Base-by-base conservation (phyloP, 2,888 invertebrate genomes). In the Horisme vitalbata region DNA sequence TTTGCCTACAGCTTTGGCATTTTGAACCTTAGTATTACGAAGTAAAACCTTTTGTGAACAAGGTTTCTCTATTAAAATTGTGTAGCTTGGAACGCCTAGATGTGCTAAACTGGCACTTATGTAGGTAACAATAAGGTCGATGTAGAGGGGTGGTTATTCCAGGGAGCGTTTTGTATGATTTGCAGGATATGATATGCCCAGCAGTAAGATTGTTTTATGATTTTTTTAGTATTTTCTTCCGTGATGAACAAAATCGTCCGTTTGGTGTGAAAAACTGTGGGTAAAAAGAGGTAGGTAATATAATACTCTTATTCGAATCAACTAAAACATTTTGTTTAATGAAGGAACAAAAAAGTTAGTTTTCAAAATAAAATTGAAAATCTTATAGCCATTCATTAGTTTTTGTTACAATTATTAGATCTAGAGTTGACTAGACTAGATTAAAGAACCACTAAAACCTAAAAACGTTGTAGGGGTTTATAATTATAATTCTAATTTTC, bases 141-240 rank as follows among this genome's bases (percentile, higher is more conserved):
- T 30, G 30, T 32, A 33, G 8, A 5, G 13, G 11, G 9, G 1
- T 4, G 9, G 2, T 12, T 5, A 4, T 13, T 13, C 23, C 24
- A 31, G 9, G 12, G 30, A 38, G 7, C 2, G 24, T 31, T 39
- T 30, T 15, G 6, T 12, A 33, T 48, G 36, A 45, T 53, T 37
- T 45, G 41, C 21, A 7, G 37, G 12, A 30, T 15, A 23, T 31
- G 3, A 20, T 23, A 23, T 37, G n/a, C n/a, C 28, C 14, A 23
- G 20, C 28, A 30, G 23, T 13, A 31, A 49, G 38, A 53, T 55
- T 57, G 43, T 44, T 38, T 43, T 34, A 33, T 51, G 27, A 23
- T 51, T 45, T 32, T 45, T 48, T 35, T 3, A 45, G 34, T n/a
- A 28, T 12, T 27, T n/a, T 13, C 27, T 14, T 33, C 9, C 7